Evolutionary conservation across 2,113 vertebrate genomes (phyloP), one percentile per base, ranked within the genome.

Genomic region (Haemorhous mexicanus): DNA sequence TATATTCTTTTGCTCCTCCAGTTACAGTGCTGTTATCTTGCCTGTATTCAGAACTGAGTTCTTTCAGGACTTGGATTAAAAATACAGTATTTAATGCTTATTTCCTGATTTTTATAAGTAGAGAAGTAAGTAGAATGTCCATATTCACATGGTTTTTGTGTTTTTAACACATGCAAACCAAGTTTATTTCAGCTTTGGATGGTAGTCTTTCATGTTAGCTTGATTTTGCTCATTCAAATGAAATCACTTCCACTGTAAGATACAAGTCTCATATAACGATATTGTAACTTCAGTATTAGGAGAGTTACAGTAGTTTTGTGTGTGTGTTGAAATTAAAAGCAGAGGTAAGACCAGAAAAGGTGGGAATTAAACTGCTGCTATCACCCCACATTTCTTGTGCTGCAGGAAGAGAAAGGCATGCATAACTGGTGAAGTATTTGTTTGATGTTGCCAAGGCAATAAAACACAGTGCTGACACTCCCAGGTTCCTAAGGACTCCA

Each of bases 381-480:
- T 16, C 14, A 20, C 8, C 18, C 56, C 32, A 11, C 62, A 22
- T 41, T 93, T 58, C 44, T 55, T 49, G 20, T 79, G 43, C n/a
- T 61, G 77, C 46, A 64, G 67, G 49, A 46, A 41, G 16, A 44
- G 58, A 67, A 47, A 18, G 70, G 23, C 8, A 0, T 4, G 19
- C 47, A 30, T 12, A 47, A 14, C 10, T 35, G 27, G 21, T 35
- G 16, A 24, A 53, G 62, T 47, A 16, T 55, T 52, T 81, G 50
- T 90, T 76, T 84, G 69, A 26, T 21, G 5, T 32, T 64, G 59
- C 33, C 24, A 46, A 16, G 47, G 78, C 46, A 59, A 41, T 56
- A 43, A 39, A 49, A 24, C 53, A 41, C 23, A 39, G 4, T 0
- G 0, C 58, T 18, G 46, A 7, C 6, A 3, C 18, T 47, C 44